phyloP scores from a whole-genome alignment of 2,113 vertebrate species.

The Elgaria multicarinata region DNA sequence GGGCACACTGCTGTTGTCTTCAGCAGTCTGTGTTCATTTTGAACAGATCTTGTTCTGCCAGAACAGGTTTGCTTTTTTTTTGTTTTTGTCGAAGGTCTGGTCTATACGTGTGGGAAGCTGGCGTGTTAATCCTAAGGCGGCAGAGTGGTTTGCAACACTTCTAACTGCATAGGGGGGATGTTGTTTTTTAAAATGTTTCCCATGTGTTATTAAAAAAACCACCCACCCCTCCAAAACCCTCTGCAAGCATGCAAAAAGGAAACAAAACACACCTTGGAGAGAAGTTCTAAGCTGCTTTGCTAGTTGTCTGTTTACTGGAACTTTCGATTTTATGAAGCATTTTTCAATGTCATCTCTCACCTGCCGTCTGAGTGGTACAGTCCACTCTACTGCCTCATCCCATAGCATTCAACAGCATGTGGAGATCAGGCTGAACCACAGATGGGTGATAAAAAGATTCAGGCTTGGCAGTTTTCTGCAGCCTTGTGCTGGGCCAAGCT shows the following conservation, averaged over 20 bases:
- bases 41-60: constrained; percentile 14
- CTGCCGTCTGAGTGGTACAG: not conserved
- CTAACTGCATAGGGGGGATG: not conserved
- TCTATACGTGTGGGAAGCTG: too few species aligned
- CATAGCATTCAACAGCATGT: not conserved
- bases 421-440: not conserved
- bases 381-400: not conserved
- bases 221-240: too few species aligned
- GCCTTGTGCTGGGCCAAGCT: not conserved
- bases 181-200: not conserved
- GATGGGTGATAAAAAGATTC: not conserved
- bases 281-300: not conserved
- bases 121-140: not conserved
- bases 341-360: not conserved
- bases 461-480: not conserved
- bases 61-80: not conserved
- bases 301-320: not conserved
- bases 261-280: not conserved
- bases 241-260: not conserved
- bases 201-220: not conserved
- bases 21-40: constrained; percentile 14
- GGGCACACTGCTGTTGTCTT: fast-evolving
- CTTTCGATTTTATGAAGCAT: not conserved
- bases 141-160: not conserved
- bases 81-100: not conserved